Evolutionary conservation across 1,140 invertebrate species (phyloP).

Genomic region (Alviniconcha marisindica): DNA sequence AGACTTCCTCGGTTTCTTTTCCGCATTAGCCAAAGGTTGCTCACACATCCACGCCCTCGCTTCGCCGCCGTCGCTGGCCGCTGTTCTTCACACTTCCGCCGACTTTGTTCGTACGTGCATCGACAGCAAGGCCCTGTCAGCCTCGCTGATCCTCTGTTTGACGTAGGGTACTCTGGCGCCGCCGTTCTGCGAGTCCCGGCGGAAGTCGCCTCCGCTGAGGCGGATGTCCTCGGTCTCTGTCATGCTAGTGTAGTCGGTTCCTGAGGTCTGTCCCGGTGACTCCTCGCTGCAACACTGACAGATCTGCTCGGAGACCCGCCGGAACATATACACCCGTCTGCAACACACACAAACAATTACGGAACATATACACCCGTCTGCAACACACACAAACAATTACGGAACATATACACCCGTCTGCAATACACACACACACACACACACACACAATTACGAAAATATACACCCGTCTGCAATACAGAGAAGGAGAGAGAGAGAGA

Average conservation of each 20-base stretch:
- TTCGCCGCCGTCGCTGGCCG: neutral
- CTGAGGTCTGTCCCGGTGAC: slow-evolving; percentile 37
- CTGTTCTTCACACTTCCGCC: slow-evolving; percentile 6
- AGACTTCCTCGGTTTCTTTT: too few species aligned
- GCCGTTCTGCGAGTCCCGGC: neutral
- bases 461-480: neutral
- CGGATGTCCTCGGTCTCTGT: slow-evolving; percentile 46
- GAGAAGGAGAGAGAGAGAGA: neutral
- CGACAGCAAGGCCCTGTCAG: slow-evolving; percentile 40
- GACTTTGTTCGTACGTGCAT: slow-evolving; percentile 37
- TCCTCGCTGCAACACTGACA: slow-evolving; percentile 44
- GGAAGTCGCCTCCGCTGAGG: slow-evolving; percentile 12
- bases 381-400: neutral
- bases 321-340: slow-evolving; percentile 39
- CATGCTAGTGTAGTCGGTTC: slow-evolving; percentile 46
- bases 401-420: neutral
- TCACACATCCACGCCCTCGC: neutral
- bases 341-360: slow-evolving; percentile 3
- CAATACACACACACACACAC: neutral
- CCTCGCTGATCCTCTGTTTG: slow-evolving; percentile 39
- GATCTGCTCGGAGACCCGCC: slow-evolving; percentile 40
- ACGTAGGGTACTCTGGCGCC: slow-evolving; percentile 39
- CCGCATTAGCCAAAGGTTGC: too few species aligned
- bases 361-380: slow-evolving; percentile 11
- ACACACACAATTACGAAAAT: neutral